Percentiles rank a stretch among this genome's conserved stretches.
Conservation (phyloP, 2,888 invertebrate genomes). For the Smittia sp. region DNA sequence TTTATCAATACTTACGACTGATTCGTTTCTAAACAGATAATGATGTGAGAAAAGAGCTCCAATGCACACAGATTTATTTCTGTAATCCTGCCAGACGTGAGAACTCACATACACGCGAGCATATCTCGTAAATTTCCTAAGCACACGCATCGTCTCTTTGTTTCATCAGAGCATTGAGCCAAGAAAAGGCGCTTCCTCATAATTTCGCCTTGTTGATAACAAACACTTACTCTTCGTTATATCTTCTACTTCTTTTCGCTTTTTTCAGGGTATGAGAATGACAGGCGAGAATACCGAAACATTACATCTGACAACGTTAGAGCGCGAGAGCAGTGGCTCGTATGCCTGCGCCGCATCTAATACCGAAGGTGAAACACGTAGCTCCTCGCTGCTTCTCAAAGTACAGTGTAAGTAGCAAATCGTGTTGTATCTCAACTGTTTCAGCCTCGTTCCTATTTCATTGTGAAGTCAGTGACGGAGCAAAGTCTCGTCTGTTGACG, state of each 20-base stretch:
- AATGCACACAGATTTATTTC: conserved; percentile 16
- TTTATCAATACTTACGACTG: neutral
- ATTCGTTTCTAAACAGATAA: neutral
- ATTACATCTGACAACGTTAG: conserved; percentile 65
- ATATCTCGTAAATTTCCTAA: neutral
- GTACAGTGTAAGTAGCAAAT: conserved; percentile 71
- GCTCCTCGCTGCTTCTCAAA: conserved; percentile 68
- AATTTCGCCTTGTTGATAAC: neutral
- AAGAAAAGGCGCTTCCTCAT: too few relatives aligned
- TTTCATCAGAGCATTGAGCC: neutral
- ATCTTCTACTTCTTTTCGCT: conserved; percentile 13
- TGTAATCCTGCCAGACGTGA: neutral
- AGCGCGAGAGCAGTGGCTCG: conserved; percentile 69
- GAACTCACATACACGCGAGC: neutral
- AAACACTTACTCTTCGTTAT: neutral
- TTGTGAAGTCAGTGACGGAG: neutral
- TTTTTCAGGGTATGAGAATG: conserved; percentile 54
- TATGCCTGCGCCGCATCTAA: conserved; percentile 81
- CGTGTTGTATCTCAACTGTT: neutral
- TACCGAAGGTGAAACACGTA: conserved; percentile 75
- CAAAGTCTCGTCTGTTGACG: neutral
- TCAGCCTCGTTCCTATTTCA: neutral
- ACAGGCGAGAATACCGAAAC: conserved; percentile 56
- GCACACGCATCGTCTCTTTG: neutral
- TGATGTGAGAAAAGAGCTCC: conserved; percentile 11